Evolutionary conservation across 2,888 invertebrate species (phyloP), one percentile per base, ranked within the genome.

Genomic region (Phortica okadai): DNA sequence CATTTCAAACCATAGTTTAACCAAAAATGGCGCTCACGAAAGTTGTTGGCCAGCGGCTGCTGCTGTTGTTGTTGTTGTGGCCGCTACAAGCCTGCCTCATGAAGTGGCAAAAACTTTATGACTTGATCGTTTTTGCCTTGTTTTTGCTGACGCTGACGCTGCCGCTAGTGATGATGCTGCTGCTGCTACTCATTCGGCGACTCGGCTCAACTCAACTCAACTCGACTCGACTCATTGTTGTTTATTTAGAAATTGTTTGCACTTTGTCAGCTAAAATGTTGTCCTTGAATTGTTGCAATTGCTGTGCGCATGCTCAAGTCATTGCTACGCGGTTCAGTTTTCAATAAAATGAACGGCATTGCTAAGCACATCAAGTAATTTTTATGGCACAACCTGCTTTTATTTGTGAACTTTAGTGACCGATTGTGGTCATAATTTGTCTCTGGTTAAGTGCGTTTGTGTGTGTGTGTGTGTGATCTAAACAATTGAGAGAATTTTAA

Each of bases 251-350:
- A 74, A 74, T 67, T 41, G 44, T 74, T 50, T 66, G 50, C 54
- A 74, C 74, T 66, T 67, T 74, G 74, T 67, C 74, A 66, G 66
- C 66, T n/a, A n/a, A 67, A 67, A 74, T 74, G 67, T 74, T 58
- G 74, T 54, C 74, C 74, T 74, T 74, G 74, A 74, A 74, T 66
- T 66, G 74, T 67, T 67, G 67, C 67, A 54, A 72, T 72, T 54
- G 70, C 54, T 41, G 11, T 25, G 25, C 62, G 6, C 25, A 21
- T 6, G 62, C 10, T 62, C 16, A 16, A 16, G 7, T 62, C 21
- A 59, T 59, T 59, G 16, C 21, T 59, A 56, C 16, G 56, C 56
- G 56, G 11, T 14, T 56, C 56, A 16, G 56, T 62, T 14, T 50
- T 50, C 50, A 50, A 50, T 21, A 59, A 14, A 66, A 66, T 66